phyloP scores from a whole-genome alignment of 1,140 invertebrate genomes.

The Pseudomyrmex concolor region DNA sequence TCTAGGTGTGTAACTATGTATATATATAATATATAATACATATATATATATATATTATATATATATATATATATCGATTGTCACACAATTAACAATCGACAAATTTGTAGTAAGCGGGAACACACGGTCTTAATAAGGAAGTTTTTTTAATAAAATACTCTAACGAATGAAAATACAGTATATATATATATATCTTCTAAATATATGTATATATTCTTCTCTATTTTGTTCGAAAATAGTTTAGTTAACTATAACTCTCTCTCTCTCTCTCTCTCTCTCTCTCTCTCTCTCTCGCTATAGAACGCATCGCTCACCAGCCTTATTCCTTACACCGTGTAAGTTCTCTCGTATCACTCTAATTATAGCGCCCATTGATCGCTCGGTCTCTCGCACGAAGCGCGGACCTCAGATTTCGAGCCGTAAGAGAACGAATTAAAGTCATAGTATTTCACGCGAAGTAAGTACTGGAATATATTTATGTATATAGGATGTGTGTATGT shows the following conservation, averaged over 20 bases:
- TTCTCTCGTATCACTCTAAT: constrained; percentile 21
- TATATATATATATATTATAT: no score
- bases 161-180: constrained; percentile 76
- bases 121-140: constrained; percentile 40
- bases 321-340: constrained; percentile 48
- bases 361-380: constrained; percentile 42
- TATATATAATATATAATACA: no score
- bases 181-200: constrained; percentile 39
- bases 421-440: constrained; percentile 9
- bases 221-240: constrained; percentile 61
- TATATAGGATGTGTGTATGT: neutral
- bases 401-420: neutral
- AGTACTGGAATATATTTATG: no score
- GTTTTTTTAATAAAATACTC: constrained; percentile 79
- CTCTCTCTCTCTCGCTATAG: no score
- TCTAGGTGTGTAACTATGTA: neutral
- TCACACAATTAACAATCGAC: constrained; percentile 61
- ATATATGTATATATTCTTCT: constrained; percentile 27
- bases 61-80: neutral
- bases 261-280: neutral
- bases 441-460: neutral
- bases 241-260: constrained; percentile 43
- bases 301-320: constrained; percentile 47
- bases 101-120: constrained; percentile 46
- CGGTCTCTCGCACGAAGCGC: constrained; percentile 50